Base-by-base conservation (phyloP, 2,113 vertebrate genomes). In the Varanus komodoensis region DNA sequence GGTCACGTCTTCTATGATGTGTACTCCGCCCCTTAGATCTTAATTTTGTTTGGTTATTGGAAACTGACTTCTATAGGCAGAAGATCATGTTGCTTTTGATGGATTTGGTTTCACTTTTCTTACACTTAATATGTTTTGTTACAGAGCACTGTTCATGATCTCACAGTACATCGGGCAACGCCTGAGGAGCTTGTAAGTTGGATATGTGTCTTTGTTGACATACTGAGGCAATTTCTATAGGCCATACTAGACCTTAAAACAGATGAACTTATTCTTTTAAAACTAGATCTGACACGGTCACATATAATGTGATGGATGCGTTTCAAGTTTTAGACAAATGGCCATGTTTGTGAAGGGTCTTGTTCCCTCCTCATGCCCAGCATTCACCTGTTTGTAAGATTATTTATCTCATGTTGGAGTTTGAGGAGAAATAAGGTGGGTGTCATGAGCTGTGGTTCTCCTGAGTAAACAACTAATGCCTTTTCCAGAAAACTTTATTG, bases 181-280 rank as follows among this genome's bases (percentile, higher is more conserved):
- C 97, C 98, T 68, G 98, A 98, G 68, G 99, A 99, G 82, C 95
- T 99, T 93, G 99, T 99, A 95, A 98, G 97, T 95, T 87, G 84
- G 23, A 21, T 12, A 38, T 32, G 8, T 67, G 0, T 67, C 12
- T 64, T 64, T 54, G 29, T 73, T 50, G 29, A 80, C 6, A 32
- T 21, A 61, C 0, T 50, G 38, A 32, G 2, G 86, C 29, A 12
- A 7, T 80, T 68, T 68, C 1, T 67, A 25, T 23, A 29, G 11
- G 15, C 54, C 38, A 29, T 27, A 15, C n/a, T n/a, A 34, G 25
- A 34, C 8, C 12, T 29, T n/a, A 29, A n/a, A 57, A 11, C 21
- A 54, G 74, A 7, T 61, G 12, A 78, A 3, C 7, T 64, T 44
- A 8, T 48, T 71, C 29, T 21, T 61, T 82, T n/a, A 71, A 48